A percentile compares a stretch with the other conserved stretches of the same genome.
phyloP scores from a whole-genome alignment of 1,140 invertebrate species.

The Drosophila elegans region DNA sequence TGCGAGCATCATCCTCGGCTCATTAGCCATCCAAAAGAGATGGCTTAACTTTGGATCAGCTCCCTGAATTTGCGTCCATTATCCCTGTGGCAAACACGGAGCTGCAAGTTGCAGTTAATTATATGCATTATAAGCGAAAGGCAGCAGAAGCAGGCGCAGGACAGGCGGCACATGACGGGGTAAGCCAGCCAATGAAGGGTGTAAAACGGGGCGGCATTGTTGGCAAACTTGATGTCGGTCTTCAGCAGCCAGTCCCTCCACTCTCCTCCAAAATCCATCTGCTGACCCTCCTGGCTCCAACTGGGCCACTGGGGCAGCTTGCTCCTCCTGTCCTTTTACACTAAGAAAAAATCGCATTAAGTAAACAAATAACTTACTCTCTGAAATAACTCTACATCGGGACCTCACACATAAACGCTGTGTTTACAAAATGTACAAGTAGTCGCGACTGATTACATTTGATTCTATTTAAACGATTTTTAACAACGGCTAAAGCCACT shows the following conservation, averaged over 20 bases:
- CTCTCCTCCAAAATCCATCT: background rate
- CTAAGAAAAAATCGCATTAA: no score
- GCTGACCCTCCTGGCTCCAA: background rate
- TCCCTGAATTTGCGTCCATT: conserved; percentile 24
- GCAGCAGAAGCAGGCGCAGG: background rate
- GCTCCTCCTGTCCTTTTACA: no score
- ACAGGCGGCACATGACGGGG: background rate
- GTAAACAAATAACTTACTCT: no score
- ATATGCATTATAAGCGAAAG: conserved; percentile 33
- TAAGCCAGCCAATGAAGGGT: conserved; percentile 21
- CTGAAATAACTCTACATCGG: no score
- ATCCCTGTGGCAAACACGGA: conserved; percentile 38
- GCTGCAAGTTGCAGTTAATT: conserved; percentile 46
- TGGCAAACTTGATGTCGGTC: conserved; percentile 10
- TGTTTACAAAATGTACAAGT: no score
- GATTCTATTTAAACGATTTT: no score
- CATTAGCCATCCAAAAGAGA: background rate
- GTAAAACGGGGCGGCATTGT: conserved; percentile 9
- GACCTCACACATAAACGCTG: no score
- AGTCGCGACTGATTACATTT: no score
- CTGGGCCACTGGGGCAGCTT: conserved; percentile 26
- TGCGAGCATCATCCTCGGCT: background rate
- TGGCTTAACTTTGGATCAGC: conserved; percentile 8
- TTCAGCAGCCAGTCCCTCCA: background rate
- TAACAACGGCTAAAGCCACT: no score